These are phyloP conservation scores for Porites lutea DNA, from an alignment of 64 coral and sea anemone genomes.

Conservation along the genomic window DNA sequence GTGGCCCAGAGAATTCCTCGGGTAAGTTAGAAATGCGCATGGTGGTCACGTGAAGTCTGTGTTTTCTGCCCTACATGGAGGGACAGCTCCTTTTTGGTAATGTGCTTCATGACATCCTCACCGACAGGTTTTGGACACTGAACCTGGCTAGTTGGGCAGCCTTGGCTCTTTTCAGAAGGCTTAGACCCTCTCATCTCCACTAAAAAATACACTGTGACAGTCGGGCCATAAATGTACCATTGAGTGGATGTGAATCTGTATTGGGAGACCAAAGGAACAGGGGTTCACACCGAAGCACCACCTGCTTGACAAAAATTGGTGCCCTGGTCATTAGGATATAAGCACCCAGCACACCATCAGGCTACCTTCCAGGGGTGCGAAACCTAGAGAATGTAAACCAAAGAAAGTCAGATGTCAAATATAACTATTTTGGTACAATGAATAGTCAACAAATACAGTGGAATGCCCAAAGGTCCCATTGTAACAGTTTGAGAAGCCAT, in stretches of 20 bases:
- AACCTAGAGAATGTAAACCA: background rate
- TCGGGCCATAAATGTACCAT: conserved; percentile 30
- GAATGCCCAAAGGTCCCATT: background rate
- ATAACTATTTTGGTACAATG: too few species aligned
- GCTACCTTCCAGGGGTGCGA: conserved; percentile 48
- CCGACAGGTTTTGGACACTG: background rate
- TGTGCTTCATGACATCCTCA: conserved; percentile 16
- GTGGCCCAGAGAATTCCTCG: conserved; percentile 19
- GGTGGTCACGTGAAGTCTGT: background rate
- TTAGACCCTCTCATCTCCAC: conserved; percentile 57
- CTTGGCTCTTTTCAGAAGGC: conserved; percentile 45
- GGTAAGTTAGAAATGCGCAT: conserved; percentile 25
- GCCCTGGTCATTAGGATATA: conserved; percentile 10
- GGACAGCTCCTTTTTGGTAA: conserved; percentile 46
- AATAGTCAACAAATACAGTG: background rate
- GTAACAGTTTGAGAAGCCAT: background rate
- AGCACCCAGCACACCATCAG: background rate
- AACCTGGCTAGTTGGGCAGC: background rate
- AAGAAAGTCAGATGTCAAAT: too few species aligned
- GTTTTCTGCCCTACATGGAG: conserved; percentile 37
- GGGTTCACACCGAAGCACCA: background rate
- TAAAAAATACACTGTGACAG: conserved; percentile 66
- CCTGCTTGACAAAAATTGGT: conserved; percentile 38
- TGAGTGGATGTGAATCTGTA: conserved; percentile 74
- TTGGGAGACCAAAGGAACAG: background rate